A percentile compares a stretch with the other conserved stretches of the same genome.
Conservation (phyloP, 92 coral and sea anemone species). For the Epizoanthus illoricatus region DNA sequence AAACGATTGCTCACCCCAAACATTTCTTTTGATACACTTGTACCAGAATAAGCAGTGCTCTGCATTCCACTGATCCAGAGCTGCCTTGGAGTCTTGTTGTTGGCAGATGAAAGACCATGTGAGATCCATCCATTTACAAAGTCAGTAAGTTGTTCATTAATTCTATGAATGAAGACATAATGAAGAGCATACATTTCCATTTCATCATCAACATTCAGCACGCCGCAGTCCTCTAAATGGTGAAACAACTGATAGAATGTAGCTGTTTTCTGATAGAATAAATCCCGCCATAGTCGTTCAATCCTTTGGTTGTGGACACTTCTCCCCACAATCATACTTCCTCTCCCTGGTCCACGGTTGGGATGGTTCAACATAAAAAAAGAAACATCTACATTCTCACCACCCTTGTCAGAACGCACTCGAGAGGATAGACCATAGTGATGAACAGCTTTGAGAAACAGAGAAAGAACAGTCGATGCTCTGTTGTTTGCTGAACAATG, state of each 20-base stretch:
- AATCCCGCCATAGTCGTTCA: constrained; percentile 31
- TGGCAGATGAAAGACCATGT: constrained; percentile 20
- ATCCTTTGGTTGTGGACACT: no score
- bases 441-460: no score
- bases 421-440: neutral
- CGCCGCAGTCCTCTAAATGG: constrained; percentile 34
- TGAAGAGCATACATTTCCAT: constrained; percentile 19
- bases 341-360: constrained; percentile 11
- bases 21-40: constrained; percentile 22
- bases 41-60: constrained; percentile 10
- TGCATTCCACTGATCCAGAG: constrained; percentile 25
- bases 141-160: constrained; percentile 14
- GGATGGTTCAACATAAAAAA: constrained; percentile 1
- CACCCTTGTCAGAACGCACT: constrained; percentile 9
- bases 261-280: constrained; percentile 18
- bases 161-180: constrained; percentile 25
- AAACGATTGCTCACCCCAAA: constrained; percentile 13
- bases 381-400: constrained; percentile 9
- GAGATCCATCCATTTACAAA: constrained; percentile 30
- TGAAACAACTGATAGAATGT: constrained; percentile 28
- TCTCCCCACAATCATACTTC: neutral
- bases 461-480: no score
- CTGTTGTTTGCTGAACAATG: no score
- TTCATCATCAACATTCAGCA: constrained; percentile 16
- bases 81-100: constrained; percentile 11